Percentiles rank a stretch among this genome's conserved stretches.
Evolutionary conservation across 2,113 vertebrate species (phyloP).

Genomic region (Phaethornis superciliosus): DNA sequence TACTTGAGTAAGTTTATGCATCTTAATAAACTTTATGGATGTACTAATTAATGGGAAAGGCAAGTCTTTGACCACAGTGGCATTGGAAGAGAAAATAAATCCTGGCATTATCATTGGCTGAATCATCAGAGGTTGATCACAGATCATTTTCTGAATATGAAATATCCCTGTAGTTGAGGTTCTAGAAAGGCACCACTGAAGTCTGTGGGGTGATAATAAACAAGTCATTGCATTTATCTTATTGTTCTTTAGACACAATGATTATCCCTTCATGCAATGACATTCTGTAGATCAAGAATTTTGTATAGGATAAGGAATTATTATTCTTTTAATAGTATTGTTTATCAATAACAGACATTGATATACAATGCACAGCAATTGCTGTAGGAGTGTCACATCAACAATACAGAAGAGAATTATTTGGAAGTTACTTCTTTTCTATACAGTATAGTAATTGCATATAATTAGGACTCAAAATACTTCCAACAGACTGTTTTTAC

Average conservation of each 20-base stretch:
- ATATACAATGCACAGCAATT: not conserved
- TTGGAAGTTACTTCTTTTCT: not conserved
- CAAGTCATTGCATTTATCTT: not conserved
- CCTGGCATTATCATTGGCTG: not conserved
- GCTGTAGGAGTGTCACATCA: not conserved
- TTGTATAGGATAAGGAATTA: not conserved
- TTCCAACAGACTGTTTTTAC: not conserved
- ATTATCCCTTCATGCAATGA: accelerated
- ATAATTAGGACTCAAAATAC: not conserved
- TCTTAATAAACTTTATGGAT: not conserved
- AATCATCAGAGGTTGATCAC: accelerated
- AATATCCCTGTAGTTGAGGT: not conserved
- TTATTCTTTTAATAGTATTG: not conserved
- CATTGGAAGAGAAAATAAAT: not conserved
- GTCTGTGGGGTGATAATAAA: not conserved
- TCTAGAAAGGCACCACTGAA: not conserved
- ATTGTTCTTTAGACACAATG: not conserved
- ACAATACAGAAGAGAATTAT: not conserved
- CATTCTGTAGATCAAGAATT: not conserved
- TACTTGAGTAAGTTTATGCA: not conserved
- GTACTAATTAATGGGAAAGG: not conserved
- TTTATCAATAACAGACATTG: not conserved
- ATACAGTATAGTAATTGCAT: not conserved
- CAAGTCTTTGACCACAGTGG: not conserved
- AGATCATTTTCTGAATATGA: not conserved